These are phyloP conservation scores for Chrysodeixis includens DNA, from an alignment of 2,888 invertebrate species.

Conservation along the genomic window DNA sequence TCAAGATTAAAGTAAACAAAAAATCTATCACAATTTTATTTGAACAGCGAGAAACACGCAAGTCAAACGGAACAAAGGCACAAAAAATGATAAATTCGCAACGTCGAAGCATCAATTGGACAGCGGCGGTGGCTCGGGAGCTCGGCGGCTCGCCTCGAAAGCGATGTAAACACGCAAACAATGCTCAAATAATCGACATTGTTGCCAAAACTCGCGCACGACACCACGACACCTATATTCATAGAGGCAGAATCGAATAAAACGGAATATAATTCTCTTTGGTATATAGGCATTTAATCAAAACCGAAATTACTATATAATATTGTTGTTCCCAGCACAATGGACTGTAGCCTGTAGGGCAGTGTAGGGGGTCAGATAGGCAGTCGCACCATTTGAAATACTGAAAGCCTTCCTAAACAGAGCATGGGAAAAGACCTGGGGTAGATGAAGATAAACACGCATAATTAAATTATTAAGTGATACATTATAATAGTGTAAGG, in stretches of 20 bases:
- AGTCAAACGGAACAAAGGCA: conserved; percentile 15
- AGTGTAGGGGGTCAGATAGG: too few species aligned
- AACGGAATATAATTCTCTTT: too few species aligned
- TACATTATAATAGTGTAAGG: neutral
- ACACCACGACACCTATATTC: conserved; percentile 29
- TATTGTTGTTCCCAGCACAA: too few species aligned
- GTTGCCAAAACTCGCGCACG: conserved; percentile 52
- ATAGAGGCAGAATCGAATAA: conserved; percentile 7
- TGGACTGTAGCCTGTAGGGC: too few species aligned
- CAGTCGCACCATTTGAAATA: too few species aligned
- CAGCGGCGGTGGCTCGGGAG: conserved; percentile 7
- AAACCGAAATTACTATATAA: too few species aligned
- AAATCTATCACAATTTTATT: neutral
- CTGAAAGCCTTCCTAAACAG: too few species aligned
- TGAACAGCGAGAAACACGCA: neutral
- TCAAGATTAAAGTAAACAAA: neutral
- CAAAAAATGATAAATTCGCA: conserved; percentile 11
- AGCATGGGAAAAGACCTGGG: too few species aligned
- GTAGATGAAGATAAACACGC: too few species aligned
- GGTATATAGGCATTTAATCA: too few species aligned
- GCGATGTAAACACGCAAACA: conserved; percentile 40
- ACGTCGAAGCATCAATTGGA: conserved; percentile 34
- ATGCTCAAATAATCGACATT: conserved; percentile 35
- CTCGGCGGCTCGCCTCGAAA: neutral
- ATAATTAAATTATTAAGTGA: neutral